phyloP scores from a whole-genome alignment of 2,797 vertebrate species.

The Sebastes hubbsi region DNA sequence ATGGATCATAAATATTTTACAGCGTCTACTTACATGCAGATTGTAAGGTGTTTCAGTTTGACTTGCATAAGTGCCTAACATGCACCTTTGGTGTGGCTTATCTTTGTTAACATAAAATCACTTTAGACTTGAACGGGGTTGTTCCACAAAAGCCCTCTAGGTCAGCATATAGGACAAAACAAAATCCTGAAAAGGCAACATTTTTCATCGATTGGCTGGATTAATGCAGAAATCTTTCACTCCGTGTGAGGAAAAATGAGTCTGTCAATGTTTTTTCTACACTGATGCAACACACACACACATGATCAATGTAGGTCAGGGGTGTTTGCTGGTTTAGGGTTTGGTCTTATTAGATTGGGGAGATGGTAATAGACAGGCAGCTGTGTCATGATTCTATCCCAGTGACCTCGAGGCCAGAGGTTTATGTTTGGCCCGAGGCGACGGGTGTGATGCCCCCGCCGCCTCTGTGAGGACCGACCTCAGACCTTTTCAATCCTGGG shows the following conservation, averaged over 20 bases:
- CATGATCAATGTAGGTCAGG: slow-evolving; percentile 64
- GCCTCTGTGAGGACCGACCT: slow-evolving; percentile 25
- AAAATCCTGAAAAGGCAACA: slow-evolving; percentile 34
- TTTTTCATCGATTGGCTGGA: slow-evolving; percentile 51
- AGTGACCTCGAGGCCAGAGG: slow-evolving; percentile 64
- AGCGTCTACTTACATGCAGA: slow-evolving; percentile 65
- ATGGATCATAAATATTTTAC: slow-evolving; percentile 81
- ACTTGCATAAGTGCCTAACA: slow-evolving; percentile 61
- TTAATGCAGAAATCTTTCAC: slow-evolving; percentile 48
- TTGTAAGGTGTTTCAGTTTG: slow-evolving; percentile 59
- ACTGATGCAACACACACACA: slow-evolving; percentile 9
- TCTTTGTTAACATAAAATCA: slow-evolving; percentile 41
- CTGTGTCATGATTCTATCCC: slow-evolving; percentile 67
- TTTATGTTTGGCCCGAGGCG: slow-evolving; percentile 55
- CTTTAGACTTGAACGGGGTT: neutral
- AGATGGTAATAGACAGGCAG: slow-evolving; percentile 75
- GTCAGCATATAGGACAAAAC: slow-evolving; percentile 24
- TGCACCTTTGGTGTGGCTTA: slow-evolving; percentile 48
- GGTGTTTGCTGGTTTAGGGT: slow-evolving; percentile 45
- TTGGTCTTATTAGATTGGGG: slow-evolving; percentile 67
- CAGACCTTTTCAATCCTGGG: slow-evolving; percentile 39
- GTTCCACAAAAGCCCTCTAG: slow-evolving; percentile 5
- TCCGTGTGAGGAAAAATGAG: slow-evolving; percentile 42
- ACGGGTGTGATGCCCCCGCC: slow-evolving; percentile 36
- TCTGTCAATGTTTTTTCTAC: slow-evolving; percentile 22